These are phyloP conservation scores for Drosophila melanica DNA, from an alignment of 1,140 invertebrate genomes.

Conservation along the genomic window DNA sequence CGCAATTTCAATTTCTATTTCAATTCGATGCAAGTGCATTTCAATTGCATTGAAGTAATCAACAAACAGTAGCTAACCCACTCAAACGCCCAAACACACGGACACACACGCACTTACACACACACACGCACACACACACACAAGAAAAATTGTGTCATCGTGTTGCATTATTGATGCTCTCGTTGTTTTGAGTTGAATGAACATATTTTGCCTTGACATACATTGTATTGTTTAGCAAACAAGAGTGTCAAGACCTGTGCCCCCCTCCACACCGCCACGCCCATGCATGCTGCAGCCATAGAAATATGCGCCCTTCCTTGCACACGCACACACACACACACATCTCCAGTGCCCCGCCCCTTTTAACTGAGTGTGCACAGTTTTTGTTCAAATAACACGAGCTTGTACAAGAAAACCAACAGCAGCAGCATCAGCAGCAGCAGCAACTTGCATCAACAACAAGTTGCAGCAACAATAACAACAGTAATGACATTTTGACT, in stretches of 20 bases:
- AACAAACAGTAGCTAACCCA: constrained; percentile 48
- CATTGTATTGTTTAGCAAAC: constrained; percentile 80
- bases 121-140: constrained; percentile 6
- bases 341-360: neutral
- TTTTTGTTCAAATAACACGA: constrained; percentile 79
- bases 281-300: constrained; percentile 38
- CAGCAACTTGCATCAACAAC: constrained; percentile 16
- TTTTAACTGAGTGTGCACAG: constrained; percentile 30
- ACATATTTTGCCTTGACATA: constrained; percentile 81
- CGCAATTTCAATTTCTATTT: constrained; percentile 57
- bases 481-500: constrained; percentile 76
- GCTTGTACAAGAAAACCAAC: constrained; percentile 75
- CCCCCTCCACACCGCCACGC: constrained; percentile 19
- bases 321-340: neutral
- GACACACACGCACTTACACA: constrained; percentile 1
- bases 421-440: constrained; percentile 10
- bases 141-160: constrained; percentile 36
- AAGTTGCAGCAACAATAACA: constrained; percentile 34
- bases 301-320: constrained; percentile 34
- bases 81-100: neutral
- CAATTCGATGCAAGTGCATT: constrained; percentile 53
- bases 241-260: constrained; percentile 67
- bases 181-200: constrained; percentile 77
- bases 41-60: constrained; percentile 77
- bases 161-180: constrained; percentile 72